Base-by-base conservation (phyloP, 1,140 invertebrate genomes). In the Pseudomyrmex concolor region DNA sequence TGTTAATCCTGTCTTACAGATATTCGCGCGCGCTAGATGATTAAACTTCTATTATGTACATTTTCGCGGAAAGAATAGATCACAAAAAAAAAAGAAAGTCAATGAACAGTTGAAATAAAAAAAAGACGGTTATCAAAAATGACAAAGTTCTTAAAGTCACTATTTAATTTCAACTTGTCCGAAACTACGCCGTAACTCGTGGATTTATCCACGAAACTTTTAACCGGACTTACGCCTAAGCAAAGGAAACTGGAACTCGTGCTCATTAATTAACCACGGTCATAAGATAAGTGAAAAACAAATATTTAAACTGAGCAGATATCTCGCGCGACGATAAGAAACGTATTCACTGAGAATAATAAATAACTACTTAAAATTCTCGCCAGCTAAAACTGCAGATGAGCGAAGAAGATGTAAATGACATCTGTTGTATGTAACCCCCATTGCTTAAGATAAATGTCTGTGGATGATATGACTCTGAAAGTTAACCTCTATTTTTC, bases 231-330 rank as follows among this genome's bases (percentile, higher is more conserved):
- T 51, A 57, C 34, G 51, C 34, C 34, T 68, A 22, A 80, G 10
- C 64, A 10, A 78, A 57, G 59, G 19, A 78, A 78, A 70, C 57
- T 78, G 34, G 13, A 68, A 68, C 55, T 70, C 8, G 15, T 22
- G n/a, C 15, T 59, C 66, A 70, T 59, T 70, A 80, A 50, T 78
- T 78, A 78, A 78, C 73, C 54, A 54, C 60, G 15, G 64, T 17
- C 17, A 63, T 22, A 13, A 80, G 66, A 59, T 60, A 80, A 70
- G 66, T 80, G 15, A 80, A 80, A 34, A 80, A 80, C 15, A 70
- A 70, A 80, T 76, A 80, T 68, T 78, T 78, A 70, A 70, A 50
- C 51, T 70, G 7, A 15, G 17, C n/a, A 17, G 4, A 8, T 34
- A 67, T 19, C 22, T 10, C 4, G 13, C 76, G 54, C 64, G 54